phyloP scores from a whole-genome alignment of 2,888 invertebrate genomes.

The Endotricha flammealis region DNA sequence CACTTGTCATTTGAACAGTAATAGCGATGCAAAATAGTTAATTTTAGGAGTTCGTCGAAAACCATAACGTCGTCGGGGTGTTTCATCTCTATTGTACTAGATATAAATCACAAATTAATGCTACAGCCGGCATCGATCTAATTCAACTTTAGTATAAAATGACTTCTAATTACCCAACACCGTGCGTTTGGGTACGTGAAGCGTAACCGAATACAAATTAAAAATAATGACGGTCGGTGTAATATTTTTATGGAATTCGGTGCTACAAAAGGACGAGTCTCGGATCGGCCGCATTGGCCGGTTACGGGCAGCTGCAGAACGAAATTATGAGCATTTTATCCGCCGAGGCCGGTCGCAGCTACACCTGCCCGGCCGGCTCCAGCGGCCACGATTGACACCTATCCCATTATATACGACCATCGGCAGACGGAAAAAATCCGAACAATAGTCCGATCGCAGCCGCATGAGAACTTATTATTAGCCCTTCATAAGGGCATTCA shows the following conservation, averaged over 20 bases:
- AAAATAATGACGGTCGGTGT: slow-evolving; percentile 56
- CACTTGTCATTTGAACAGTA: no score
- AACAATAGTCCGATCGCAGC: slow-evolving; percentile 68
- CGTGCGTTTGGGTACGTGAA: slow-evolving; percentile 31
- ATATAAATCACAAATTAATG: slow-evolving; percentile 3
- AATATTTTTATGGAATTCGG: slow-evolving; percentile 60
- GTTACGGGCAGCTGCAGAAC: slow-evolving; percentile 73
- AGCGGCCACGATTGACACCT: slow-evolving; percentile 68
- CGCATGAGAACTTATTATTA: slow-evolving; percentile 76
- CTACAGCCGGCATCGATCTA: slow-evolving; percentile 1
- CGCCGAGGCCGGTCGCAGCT: slow-evolving; percentile 33
- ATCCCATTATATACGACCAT: slow-evolving; percentile 62
- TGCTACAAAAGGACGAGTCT: slow-evolving; percentile 58
- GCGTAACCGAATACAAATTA: slow-evolving; percentile 47
- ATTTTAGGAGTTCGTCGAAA: no score
- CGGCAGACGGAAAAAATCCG: slow-evolving; percentile 55
- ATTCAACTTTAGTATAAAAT: slow-evolving; percentile 23
- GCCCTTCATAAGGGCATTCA: slow-evolving; percentile 69
- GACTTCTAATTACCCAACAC: slow-evolving; percentile 36
- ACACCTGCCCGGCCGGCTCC: slow-evolving; percentile 60
- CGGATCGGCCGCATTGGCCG: slow-evolving; percentile 63
- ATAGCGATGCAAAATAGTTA: no score
- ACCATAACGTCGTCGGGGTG: no score
- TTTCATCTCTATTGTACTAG: background rate
- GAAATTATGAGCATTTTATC: slow-evolving; percentile 74